Evolutionary conservation across 1,140 invertebrate species (phyloP), one percentile per base, ranked within the genome.

Genomic region (Batillaria attramentaria): DNA sequence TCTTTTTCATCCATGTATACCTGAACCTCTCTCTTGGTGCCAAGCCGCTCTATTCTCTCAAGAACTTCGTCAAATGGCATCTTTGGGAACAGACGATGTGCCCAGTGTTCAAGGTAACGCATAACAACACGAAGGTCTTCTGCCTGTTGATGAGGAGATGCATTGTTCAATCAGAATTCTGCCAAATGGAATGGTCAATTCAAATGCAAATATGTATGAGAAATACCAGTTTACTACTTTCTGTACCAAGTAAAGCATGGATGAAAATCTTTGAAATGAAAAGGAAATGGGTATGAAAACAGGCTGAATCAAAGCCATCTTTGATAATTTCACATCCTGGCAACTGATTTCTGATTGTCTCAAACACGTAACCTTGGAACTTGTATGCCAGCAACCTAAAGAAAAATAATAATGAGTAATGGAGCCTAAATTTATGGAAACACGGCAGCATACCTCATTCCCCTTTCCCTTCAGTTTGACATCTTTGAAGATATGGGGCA

Each of bases 61-160:
- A 98, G 91, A 79, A 95, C 95, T 89, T 97, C 96, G 87, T 95
- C 94, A 92, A 98, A 98, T 31, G 94, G 93, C 84, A 95, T 95
- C 87, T 95, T 97, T 1, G 97, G 97, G 92, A 95, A 98, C 62
- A 98, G 88, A 78, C 97, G 92, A 89, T 98, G 96, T 2, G 94
- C 94, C 97, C 97, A 99, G 86, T 98, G 97, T 85, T 98, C 96
- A 72, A 98, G 86, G 83, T 94, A 94, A 57, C 95, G 94, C 91
- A 99, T 93, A 0, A 98, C 91, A 68, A 93, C 88, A 87, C 96
- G 93, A 24, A 99, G 91, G 92, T 99, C 97, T 81, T 94, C 91
- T 79, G 94, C 94, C 91, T 92, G 72, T 8, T n/a, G n/a, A n/a
- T n/a, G n/a, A n/a, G n/a, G n/a, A n/a, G n/a, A n/a, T n/a, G n/a